phyloP scores from a whole-genome alignment of 2,797 vertebrate species.

The Diglossa cyanea region DNA sequence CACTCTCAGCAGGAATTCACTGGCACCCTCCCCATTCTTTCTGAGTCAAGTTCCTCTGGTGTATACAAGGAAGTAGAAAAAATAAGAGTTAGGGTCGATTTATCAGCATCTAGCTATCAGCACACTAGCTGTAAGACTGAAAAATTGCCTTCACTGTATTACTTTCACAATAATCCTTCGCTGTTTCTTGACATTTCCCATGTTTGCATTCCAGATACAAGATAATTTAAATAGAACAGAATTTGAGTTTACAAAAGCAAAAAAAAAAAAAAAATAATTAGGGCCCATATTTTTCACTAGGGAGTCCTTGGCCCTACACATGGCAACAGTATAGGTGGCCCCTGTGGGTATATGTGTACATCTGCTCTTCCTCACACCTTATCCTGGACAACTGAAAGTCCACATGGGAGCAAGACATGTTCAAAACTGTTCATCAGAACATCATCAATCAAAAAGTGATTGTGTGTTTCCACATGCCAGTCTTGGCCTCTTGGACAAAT shows the following conservation, averaged over 20 bases:
- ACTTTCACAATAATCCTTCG: background rate
- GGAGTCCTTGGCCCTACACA: background rate
- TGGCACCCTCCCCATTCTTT: background rate
- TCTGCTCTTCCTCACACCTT: background rate
- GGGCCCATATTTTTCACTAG: rapidly evolving
- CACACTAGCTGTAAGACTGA: background rate
- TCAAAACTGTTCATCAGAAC: background rate
- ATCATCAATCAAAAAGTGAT: background rate
- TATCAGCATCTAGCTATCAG: background rate
- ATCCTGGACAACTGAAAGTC: background rate
- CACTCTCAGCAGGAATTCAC: background rate
- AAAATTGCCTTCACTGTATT: background rate
- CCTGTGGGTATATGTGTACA: background rate
- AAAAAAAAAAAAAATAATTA: background rate
- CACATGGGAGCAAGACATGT: background rate
- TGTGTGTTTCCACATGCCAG: background rate
- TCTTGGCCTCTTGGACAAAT: background rate
- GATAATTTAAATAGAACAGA: background rate
- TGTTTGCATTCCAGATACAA: background rate
- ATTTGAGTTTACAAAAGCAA: background rate
- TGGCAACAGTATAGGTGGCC: background rate
- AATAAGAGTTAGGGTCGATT: background rate
- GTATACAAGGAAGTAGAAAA: background rate
- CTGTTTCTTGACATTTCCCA: background rate
- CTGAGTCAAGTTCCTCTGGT: conserved; percentile 16